Base-by-base conservation (phyloP, 2,888 invertebrate genomes). In the Eristalinus sepulchralis region DNA sequence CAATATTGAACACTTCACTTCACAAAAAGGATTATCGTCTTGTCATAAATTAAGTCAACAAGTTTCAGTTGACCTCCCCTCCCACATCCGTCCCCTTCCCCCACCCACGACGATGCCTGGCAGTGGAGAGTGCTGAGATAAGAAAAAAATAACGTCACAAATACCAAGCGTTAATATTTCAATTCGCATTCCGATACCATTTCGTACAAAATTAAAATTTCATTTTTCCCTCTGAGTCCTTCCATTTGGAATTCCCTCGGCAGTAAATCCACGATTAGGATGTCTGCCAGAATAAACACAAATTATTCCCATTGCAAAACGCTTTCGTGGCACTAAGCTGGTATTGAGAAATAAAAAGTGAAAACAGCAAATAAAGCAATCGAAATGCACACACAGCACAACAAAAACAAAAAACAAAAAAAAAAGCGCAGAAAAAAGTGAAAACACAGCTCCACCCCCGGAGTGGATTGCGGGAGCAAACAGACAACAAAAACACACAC, bases 281-380 rank as follows among this genome's bases (percentile, higher is more conserved):
- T 79, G 66, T 79, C 79, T 72, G 79, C 79, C 79, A 79, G 66
- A 79, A 47, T 79, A 79, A 79, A 79, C 79, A 79, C 71, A 79
- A 79, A 79, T 79, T 79, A 79, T 79, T 79, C 71, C 64, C 66
- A 71, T 72, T 47, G 47, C 59, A 66, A 66, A 22, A 31, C 71
- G 66, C 59, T 79, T 79, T 79, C 47, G 72, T 66, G 64, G 79
- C 71, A 66, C 71, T 79, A 72, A 79, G 66, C 71, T 47, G 71
- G 34, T 34, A 71, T 72, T 34, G 64, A 60, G 59, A 64, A 60
- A 72, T 64, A 66, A 79, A 63, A 68, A 63, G 63, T 70, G 55
- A 70, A 77, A 79, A 62, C 59, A 22, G 24, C 71, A 79, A 79
- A 79, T 79, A 71, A 79, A 66, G 59, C 66, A 72, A 66, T 76